Percentiles rank a stretch among this genome's conserved stretches.
phyloP scores from a whole-genome alignment of 2,888 invertebrate species.

The Pheosia tremula region DNA sequence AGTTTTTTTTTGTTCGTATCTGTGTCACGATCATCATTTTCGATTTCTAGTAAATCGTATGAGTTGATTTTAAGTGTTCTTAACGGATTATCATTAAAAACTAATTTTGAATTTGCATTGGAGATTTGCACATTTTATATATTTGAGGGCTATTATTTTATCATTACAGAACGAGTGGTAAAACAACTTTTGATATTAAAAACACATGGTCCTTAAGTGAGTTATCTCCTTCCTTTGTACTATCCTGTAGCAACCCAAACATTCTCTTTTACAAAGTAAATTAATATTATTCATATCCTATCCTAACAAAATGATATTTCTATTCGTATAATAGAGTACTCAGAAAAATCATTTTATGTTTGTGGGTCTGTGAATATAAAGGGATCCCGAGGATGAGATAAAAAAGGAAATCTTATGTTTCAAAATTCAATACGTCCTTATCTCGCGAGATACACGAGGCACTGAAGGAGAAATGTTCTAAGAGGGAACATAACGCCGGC shows the following conservation, averaged over 20 bases:
- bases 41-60: constrained; percentile 2
- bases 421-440: constrained; percentile 76
- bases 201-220: constrained; percentile 2
- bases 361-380: constrained; percentile 59
- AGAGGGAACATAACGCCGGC: constrained; percentile 54
- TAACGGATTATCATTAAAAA: constrained; percentile 1
- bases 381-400: constrained; percentile 56
- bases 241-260: neutral
- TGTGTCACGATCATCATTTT: constrained; percentile 5
- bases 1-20: neutral
- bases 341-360: constrained; percentile 53
- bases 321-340: constrained; percentile 65
- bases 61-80: neutral
- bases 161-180: neutral
- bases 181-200: neutral
- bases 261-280: constrained; percentile 2
- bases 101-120: neutral
- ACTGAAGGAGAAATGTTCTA: constrained; percentile 58
- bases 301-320: constrained; percentile 37
- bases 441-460: constrained; percentile 59
- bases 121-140: neutral
- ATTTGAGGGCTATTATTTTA: neutral
- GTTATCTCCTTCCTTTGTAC: neutral
- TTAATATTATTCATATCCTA: constrained; percentile 2
- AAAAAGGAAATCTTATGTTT: constrained; percentile 71